Base-by-base conservation (phyloP, 2,797 vertebrate genomes). In the Phaenicophaeus curvirostris region DNA sequence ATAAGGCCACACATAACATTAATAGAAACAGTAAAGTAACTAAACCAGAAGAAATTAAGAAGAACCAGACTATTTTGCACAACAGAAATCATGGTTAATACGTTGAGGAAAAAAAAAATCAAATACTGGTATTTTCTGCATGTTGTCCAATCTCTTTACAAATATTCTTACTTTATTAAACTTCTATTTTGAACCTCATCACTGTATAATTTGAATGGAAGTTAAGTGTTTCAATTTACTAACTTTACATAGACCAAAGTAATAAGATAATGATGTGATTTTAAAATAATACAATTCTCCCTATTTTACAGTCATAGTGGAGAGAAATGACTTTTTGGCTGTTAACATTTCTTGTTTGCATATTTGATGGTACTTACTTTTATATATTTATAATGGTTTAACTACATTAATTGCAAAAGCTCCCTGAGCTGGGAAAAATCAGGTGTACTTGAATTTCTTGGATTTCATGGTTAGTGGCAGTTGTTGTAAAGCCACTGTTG, bases 381-480 rank as follows among this genome's bases (percentile, higher is more conserved):
- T n/a, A 28, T 42, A 44, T 58, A 46, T 42, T 50, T 94, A 4
- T 76, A 90, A 57, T 75, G 46, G 65, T 74, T 83, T 55, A 62
- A 21, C 35, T 73, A 25, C 50, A 74, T 58, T 80, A 90, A 84
- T 69, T 71, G 31, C 54, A 39, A 61, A 44, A 85, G 71, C 19
- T 83, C 85, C 78, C 14, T 90, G 30, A 91, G 6, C 44, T 84
- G 28, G 88, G 75, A 90, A 71, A 85, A 87, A 16, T 15, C 39
- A 59, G 7, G 7, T 9, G 24, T 78, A 15, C 7, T 48, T 80
- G 20, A 80, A 59, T 7, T 78, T 61, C 11, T 27, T 74, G 24
- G 13, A 71, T 90, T 92, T 95, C 69, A 91, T 88, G 76, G 31
- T 48, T 50, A 57, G 77, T 90, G 63, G n/a, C n/a, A n/a, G n/a